phyloP scores from a whole-genome alignment of 2,113 vertebrate species.

The Scartelaos histophorus region DNA sequence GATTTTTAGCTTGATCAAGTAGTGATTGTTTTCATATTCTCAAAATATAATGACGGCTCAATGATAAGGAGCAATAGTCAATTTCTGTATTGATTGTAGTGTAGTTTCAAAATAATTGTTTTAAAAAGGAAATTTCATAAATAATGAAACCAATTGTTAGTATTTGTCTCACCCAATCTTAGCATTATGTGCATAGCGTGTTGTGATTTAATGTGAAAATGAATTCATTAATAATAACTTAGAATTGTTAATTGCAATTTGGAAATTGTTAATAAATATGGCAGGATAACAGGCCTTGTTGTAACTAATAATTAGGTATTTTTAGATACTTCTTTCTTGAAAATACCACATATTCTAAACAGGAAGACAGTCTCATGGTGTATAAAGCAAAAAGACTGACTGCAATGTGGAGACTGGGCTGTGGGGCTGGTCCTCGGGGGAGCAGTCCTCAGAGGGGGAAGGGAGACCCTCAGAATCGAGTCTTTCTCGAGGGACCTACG shows the following conservation, averaged over 20 bases:
- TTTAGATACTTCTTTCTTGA: too few species aligned
- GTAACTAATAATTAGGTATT: not conserved
- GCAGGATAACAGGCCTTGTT: not conserved
- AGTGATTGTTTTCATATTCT: too few species aligned
- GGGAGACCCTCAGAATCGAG: constrained; percentile 71
- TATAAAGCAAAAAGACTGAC: constrained; percentile 43
- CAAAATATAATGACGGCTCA: too few species aligned
- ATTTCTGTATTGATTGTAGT: too few species aligned
- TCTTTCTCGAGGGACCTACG: constrained; percentile 64
- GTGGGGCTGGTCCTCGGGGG: constrained; percentile 59
- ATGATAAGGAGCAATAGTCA: too few species aligned
- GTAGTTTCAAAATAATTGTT: not conserved
- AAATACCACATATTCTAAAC: too few species aligned
- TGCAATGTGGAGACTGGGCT: constrained; percentile 38
- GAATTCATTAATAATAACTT: too few species aligned
- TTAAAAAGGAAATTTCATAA: not conserved
- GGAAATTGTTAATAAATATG: not conserved
- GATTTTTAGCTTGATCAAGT: too few species aligned
- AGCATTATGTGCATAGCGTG: not conserved
- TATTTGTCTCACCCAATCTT: too few species aligned
- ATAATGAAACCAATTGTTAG: not conserved
- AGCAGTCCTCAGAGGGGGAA: constrained; percentile 65
- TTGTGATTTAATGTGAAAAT: not conserved
- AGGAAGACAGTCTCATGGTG: too few species aligned
- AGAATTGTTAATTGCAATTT: not conserved